Evolutionary conservation across 1,140 invertebrate genomes (phyloP).

Genomic region (Drosophila sulfurigaster): DNA sequence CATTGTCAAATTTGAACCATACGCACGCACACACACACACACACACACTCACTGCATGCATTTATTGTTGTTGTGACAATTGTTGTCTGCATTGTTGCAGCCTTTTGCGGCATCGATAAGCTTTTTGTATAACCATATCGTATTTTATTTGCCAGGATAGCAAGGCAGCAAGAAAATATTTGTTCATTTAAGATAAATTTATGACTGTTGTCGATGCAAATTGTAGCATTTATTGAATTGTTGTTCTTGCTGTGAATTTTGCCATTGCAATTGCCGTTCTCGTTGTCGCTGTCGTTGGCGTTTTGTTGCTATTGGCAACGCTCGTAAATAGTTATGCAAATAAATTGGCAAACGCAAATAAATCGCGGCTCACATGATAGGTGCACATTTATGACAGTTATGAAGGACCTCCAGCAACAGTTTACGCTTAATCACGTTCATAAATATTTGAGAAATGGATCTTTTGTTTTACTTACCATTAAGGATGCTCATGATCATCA

Average conservation of each 20-base stretch:
- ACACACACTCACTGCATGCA: slow-evolving; percentile 12
- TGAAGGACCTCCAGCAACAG: slow-evolving; percentile 16
- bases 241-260: slow-evolving; percentile 35
- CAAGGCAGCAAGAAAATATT: slow-evolving; percentile 80
- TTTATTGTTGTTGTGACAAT: slow-evolving; percentile 44
- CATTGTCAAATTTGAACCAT: slow-evolving; percentile 59
- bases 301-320: slow-evolving; percentile 43
- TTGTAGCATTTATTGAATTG: slow-evolving; percentile 81
- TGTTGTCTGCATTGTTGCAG: slow-evolving; percentile 32
- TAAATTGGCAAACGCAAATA: slow-evolving; percentile 72
- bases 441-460: slow-evolving; percentile 59
- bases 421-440: slow-evolving; percentile 67
- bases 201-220: slow-evolving; percentile 80
- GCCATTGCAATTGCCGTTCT: neutral
- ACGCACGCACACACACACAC: slow-evolving; percentile 2
- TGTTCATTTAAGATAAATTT: slow-evolving; percentile 83
- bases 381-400: slow-evolving; percentile 61
- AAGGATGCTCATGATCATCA: slow-evolving; percentile 53
- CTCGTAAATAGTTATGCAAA: slow-evolving; percentile 77
- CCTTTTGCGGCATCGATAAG: slow-evolving; percentile 76
- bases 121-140: slow-evolving; percentile 72
- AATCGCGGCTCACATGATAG: slow-evolving; percentile 65
- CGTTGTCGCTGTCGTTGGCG: slow-evolving; percentile 16
- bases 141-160: slow-evolving; percentile 67
- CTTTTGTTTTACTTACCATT: slow-evolving; percentile 58